phyloP scores from a whole-genome alignment of 2,888 invertebrate species.

The Agriotes lineatus region DNA sequence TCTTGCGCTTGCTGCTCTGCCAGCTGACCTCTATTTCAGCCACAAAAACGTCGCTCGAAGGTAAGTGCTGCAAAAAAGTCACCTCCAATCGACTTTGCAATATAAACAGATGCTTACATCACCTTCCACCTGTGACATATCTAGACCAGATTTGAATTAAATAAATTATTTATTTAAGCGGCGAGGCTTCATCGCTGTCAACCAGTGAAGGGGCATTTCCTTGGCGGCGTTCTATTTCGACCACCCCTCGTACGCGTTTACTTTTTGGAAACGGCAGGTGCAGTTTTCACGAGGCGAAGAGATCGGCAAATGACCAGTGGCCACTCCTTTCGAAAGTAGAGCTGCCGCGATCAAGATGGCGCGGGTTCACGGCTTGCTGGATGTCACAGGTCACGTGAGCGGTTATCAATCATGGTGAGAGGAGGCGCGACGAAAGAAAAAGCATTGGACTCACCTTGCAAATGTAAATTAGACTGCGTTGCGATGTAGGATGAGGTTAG shows the following conservation, averaged over 20 bases:
- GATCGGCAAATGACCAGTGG: slow-evolving; percentile 2
- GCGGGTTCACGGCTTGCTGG: slow-evolving; percentile 21
- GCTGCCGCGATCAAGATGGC: slow-evolving; percentile 16
- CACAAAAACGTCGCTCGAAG: slow-evolving; percentile 30
- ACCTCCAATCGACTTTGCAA: slow-evolving; percentile 31
- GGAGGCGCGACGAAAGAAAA: slow-evolving; percentile 24
- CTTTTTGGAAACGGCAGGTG: neutral
- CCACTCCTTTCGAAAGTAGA: slow-evolving; percentile 26
- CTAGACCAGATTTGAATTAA: slow-evolving; percentile 1
- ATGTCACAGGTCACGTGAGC: slow-evolving; percentile 30
- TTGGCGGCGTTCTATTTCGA: neutral
- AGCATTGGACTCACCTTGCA: slow-evolving; percentile 28
- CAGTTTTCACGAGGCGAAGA: neutral
- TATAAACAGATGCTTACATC: slow-evolving; percentile 27
- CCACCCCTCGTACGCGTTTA: neutral
- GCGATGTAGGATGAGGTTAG: slow-evolving; percentile 28
- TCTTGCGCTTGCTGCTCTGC: slow-evolving; percentile 16
- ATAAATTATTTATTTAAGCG: neutral
- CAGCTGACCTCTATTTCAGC: slow-evolving; percentile 31
- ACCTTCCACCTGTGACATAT: slow-evolving; percentile 31
- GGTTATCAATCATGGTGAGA: slow-evolving; percentile 33
- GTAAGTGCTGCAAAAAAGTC: slow-evolving; percentile 16
- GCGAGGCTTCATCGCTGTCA: neutral
- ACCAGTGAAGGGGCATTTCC: neutral
- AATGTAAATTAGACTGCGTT: slow-evolving; percentile 35